phyloP scores from a whole-genome alignment of 1,140 invertebrate species.

The Meloidogyne hapla region DNA sequence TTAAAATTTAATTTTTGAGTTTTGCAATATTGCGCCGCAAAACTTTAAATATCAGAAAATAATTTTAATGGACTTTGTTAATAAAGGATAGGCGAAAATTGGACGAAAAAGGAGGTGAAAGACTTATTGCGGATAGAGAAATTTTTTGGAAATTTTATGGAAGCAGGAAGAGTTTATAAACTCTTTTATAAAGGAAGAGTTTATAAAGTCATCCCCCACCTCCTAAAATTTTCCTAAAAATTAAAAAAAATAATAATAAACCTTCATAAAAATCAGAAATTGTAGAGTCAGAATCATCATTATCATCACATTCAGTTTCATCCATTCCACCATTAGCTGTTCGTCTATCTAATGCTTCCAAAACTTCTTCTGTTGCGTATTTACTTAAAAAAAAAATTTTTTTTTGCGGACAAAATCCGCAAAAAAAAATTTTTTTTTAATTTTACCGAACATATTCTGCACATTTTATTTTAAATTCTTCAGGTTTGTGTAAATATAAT shows the following conservation, averaged over 20 bases:
- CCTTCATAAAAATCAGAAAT: slow-evolving; percentile 63
- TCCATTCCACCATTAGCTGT: slow-evolving; percentile 20
- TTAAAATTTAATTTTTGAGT: too few species aligned
- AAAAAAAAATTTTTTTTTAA: slow-evolving; percentile 5
- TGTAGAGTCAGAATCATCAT: slow-evolving; percentile 51
- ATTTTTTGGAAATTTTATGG: too few species aligned
- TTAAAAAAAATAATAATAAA: slow-evolving; percentile 34
- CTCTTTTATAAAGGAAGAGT: too few species aligned
- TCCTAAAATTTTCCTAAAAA: background rate
- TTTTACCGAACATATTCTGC: slow-evolving; percentile 64
- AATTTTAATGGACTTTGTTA: too few species aligned
- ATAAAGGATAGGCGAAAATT: too few species aligned
- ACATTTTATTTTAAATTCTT: slow-evolving; percentile 98
- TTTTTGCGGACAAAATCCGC: too few species aligned
- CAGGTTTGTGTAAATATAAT: slow-evolving; percentile 98
- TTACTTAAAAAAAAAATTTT: slow-evolving; percentile 34
- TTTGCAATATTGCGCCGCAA: too few species aligned
- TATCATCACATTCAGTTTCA: slow-evolving; percentile 20
- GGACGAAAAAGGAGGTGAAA: too few species aligned
- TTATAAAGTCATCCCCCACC: too few species aligned
- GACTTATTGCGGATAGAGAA: too few species aligned
- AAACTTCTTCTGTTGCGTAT: slow-evolving; percentile 57
- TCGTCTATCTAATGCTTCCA: slow-evolving; percentile 29
- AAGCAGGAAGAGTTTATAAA: too few species aligned
- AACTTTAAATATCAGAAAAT: too few species aligned